phyloP scores from a whole-genome alignment of 2,888 invertebrate species.

The Rotaria sp. region DNA sequence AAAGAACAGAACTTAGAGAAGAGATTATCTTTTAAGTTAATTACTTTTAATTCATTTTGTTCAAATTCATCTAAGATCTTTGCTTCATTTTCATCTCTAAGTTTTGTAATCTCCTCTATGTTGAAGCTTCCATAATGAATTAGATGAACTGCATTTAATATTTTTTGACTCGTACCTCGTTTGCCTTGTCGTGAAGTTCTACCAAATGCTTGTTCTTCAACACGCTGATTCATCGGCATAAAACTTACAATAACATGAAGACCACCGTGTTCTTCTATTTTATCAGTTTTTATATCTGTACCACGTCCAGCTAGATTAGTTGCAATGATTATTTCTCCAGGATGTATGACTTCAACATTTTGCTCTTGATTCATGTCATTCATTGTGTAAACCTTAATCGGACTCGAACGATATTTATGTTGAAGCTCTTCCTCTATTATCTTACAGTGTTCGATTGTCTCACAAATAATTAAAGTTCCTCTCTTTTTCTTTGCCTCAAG shows the following conservation, averaged over 20 bases:
- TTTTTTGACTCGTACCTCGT: conserved; percentile 41
- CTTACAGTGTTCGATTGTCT: too few relatives aligned
- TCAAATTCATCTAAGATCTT: conserved; percentile 18
- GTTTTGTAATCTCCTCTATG: neutral
- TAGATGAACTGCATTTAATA: conserved; percentile 38
- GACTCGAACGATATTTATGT: too few relatives aligned
- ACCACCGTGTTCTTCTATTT: conserved; percentile 32
- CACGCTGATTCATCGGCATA: conserved; percentile 42
- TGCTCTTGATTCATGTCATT: conserved; percentile 34
- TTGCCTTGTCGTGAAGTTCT: conserved; percentile 43
- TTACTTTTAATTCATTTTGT: conserved; percentile 26
- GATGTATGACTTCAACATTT: conserved; percentile 31
- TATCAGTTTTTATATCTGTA: too few relatives aligned
- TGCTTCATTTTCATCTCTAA: neutral
- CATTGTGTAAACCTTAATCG: too few relatives aligned
- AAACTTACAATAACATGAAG: conserved; percentile 42
- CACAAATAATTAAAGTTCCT: conserved; percentile 39
- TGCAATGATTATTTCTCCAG: conserved; percentile 34
- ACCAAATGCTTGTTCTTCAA: conserved; percentile 43
- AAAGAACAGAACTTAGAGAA: neutral
- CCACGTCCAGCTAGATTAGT: too few relatives aligned
- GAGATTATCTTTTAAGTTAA: neutral
- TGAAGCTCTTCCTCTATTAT: too few relatives aligned
- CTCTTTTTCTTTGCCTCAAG: conserved; percentile 42
- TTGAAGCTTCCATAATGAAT: neutral